Conservation (phyloP, 2,797 vertebrate genomes). For the Pseudochirops cupreus region DNA sequence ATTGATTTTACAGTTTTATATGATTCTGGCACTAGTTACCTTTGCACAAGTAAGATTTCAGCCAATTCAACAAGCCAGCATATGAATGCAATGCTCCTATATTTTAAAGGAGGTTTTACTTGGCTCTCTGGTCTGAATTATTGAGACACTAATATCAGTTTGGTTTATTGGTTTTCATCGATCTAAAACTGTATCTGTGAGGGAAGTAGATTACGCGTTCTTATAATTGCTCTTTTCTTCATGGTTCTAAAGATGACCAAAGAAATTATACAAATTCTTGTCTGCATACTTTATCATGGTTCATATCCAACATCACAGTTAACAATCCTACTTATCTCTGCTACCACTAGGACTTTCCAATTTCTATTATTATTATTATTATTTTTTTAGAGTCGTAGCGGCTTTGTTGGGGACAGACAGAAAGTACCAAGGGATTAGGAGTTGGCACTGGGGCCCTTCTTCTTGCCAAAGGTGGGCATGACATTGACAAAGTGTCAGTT, state of each 20-base stretch:
- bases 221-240: constrained; percentile 80
- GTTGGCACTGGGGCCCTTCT: constrained; percentile 98
- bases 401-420: constrained; percentile 71
- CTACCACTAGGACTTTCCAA: constrained; percentile 86
- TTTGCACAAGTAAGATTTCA: constrained; percentile 62
- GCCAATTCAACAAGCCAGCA: constrained; percentile 54
- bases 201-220: constrained; percentile 74
- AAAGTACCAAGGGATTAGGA: constrained; percentile 86
- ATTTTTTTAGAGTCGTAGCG: constrained; percentile 59
- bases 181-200: constrained; percentile 80
- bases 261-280: constrained; percentile 72
- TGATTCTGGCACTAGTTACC: constrained; percentile 40
- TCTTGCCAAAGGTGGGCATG: constrained; percentile 96
- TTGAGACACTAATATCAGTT: constrained; percentile 76
- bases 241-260: constrained; percentile 83
- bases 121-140: constrained; percentile 69
- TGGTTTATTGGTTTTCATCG: constrained; percentile 66
- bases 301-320: constrained; percentile 86
- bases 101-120: constrained; percentile 60
- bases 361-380: constrained; percentile 61
- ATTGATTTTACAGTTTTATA: constrained; percentile 26
- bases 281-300: constrained; percentile 82
- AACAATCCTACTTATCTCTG: constrained; percentile 91
- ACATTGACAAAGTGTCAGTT: constrained; percentile 96
- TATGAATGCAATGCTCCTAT: constrained; percentile 34